Percentiles rank a stretch among this genome's conserved stretches.
phyloP scores from a whole-genome alignment of 1,140 invertebrate species.

The Ips typographus region DNA sequence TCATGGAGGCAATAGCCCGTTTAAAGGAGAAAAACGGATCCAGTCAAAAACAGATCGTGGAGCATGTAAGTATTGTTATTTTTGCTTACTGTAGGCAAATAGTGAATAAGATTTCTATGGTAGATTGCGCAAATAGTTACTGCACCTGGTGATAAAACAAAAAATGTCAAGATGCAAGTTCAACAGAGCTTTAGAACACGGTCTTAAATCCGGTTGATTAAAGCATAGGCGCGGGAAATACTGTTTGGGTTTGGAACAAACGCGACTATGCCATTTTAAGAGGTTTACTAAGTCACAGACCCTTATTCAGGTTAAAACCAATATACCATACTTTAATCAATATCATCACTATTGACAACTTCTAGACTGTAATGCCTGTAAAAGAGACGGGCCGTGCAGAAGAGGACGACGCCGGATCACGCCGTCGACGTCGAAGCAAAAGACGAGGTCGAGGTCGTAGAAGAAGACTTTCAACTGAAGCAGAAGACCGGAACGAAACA shows the following conservation, averaged over 20 bases:
- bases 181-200: conserved; percentile 34
- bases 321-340: background rate
- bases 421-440: background rate
- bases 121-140: background rate
- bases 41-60: conserved; percentile 30
- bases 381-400: too few species aligned
- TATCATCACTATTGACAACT: background rate
- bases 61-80: conserved; percentile 13
- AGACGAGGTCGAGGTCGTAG: background rate
- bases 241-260: conserved; percentile 23
- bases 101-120: too few species aligned
- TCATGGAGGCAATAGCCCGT: conserved; percentile 33
- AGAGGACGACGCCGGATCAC: too few species aligned
- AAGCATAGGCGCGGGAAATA: conserved; percentile 34
- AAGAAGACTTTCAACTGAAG: background rate
- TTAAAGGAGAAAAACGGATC: conserved; percentile 28
- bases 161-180: conserved; percentile 34
- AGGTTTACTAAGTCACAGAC: background rate
- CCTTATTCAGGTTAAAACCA: background rate
- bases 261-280: conserved; percentile 28
- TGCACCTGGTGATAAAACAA: background rate
- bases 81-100: background rate
- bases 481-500: background rate
- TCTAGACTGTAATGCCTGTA: too few species aligned
- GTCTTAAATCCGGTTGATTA: conserved; percentile 30